Conservation (phyloP, 2,797 vertebrate genomes). For the Chelidonichthys spinosus region DNA sequence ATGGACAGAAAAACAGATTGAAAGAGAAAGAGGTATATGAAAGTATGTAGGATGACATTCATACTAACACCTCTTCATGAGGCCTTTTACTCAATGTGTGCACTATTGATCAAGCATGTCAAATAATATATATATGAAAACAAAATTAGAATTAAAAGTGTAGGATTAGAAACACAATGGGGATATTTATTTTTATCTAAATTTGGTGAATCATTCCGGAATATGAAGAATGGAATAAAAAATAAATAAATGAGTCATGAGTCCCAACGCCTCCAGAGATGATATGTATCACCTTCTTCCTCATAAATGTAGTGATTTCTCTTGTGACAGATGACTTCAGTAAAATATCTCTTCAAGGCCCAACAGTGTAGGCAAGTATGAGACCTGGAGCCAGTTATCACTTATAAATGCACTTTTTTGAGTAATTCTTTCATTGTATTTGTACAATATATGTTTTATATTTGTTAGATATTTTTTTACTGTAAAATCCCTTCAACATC, state of each 20-base stretch:
- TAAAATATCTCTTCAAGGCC: not conserved
- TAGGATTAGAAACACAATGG: not conserved
- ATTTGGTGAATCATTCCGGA: not conserved
- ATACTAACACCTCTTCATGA: not conserved
- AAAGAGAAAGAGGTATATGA: not conserved
- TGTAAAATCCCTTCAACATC: not conserved
- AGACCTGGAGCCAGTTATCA: conserved; percentile 18
- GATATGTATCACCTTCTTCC: not conserved
- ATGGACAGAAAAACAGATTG: not conserved
- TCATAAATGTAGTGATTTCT: not conserved
- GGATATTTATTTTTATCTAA: not conserved
- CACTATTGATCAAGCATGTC: not conserved
- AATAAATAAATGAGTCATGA: not conserved
- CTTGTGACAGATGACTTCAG: not conserved
- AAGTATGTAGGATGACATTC: not conserved
- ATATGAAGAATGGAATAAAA: not conserved
- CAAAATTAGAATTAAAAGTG: not conserved
- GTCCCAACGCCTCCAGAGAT: not conserved
- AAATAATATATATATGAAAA: not conserved
- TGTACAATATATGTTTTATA: not conserved
- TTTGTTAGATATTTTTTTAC: not conserved
- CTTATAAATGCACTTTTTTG: conserved; percentile 47
- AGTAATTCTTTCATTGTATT: not conserved
- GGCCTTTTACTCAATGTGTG: not conserved
- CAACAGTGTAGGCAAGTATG: conserved; percentile 22